Evolutionary conservation across 2,797 vertebrate genomes (phyloP).

Genomic region (Paramormyrops hopkinsi): DNA sequence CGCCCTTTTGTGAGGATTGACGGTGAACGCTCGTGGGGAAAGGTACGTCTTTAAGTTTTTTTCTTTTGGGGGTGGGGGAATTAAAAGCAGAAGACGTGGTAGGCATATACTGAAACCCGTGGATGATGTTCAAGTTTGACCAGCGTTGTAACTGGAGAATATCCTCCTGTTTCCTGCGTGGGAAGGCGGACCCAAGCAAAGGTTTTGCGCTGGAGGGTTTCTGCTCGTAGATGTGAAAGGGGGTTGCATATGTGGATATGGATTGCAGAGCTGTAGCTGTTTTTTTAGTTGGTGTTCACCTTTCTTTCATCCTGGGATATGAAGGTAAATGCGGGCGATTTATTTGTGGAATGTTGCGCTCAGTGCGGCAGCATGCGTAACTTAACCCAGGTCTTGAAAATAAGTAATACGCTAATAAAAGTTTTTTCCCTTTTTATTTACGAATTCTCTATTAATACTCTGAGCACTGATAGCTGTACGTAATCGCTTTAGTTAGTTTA

Average conservation of each 20-base stretch:
- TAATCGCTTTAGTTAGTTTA: not conserved
- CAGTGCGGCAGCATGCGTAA: not conserved
- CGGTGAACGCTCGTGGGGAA: not conserved
- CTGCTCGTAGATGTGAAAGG: slow-evolving; percentile 48
- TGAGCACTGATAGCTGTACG: not conserved
- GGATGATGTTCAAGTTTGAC: not conserved
- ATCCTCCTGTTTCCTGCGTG: slow-evolving; percentile 58
- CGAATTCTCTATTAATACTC: not conserved
- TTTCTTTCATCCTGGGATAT: slow-evolving; percentile 54
- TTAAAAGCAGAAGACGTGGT: not conserved
- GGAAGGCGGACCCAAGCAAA: slow-evolving; percentile 58
- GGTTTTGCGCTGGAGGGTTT: slow-evolving; percentile 61
- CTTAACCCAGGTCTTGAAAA: not conserved
- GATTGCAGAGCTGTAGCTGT: slow-evolving; percentile 56
- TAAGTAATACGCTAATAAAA: not conserved
- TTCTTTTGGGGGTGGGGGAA: not conserved
- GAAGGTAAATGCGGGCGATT: slow-evolving; percentile 57
- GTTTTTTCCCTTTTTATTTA: not conserved
- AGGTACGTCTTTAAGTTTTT: not conserved
- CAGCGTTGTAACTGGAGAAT: slow-evolving; percentile 34
- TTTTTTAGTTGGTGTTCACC: slow-evolving; percentile 52
- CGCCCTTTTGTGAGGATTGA: not conserved
- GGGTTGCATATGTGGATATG: slow-evolving; percentile 49
- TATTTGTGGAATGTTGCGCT: not conserved
- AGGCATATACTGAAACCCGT: not conserved